Evolutionary conservation across 2,888 invertebrate species (phyloP).

Genomic region (Smittia sp.): DNA sequence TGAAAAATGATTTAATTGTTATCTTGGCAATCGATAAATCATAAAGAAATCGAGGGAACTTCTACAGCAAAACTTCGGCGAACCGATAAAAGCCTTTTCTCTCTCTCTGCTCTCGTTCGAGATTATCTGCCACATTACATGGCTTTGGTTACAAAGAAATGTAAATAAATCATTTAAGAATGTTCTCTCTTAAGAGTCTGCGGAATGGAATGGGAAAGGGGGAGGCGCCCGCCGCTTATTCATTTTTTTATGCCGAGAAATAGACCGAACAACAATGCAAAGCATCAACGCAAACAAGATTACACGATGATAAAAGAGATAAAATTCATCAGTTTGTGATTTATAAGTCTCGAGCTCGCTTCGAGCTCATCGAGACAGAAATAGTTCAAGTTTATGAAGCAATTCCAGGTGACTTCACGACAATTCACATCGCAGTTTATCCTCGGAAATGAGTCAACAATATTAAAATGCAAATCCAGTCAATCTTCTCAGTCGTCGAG

Average conservation of each 20-base stretch:
- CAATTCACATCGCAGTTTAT: neutral
- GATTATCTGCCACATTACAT: conserved; percentile 23
- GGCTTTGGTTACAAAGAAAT: conserved; percentile 12
- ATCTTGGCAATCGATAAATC: conserved; percentile 25
- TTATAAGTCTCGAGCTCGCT: neutral
- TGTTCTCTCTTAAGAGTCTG: neutral
- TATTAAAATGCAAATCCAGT: neutral
- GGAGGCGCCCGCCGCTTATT: neutral
- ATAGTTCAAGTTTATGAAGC: neutral
- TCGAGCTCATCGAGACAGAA: neutral
- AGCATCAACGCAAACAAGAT: conserved; percentile 24
- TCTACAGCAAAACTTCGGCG: neutral
- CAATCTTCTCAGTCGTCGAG: neutral
- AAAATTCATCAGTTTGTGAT: conserved; percentile 12
- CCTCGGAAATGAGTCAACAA: neutral
- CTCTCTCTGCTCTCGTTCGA: neutral
- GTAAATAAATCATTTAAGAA: conserved; percentile 23
- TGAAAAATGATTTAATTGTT: conserved; percentile 30
- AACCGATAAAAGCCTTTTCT: conserved; percentile 5
- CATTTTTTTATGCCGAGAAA: neutral
- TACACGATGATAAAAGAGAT: conserved; percentile 15
- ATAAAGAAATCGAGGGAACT: neutral
- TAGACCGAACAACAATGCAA: neutral
- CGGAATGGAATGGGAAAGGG: neutral
- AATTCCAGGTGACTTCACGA: conserved; percentile 14